Percentiles rank a stretch among this genome's conserved stretches.
Conservation (phyloP, 64 coral and sea anemone species). For the Anthopleura sola region DNA sequence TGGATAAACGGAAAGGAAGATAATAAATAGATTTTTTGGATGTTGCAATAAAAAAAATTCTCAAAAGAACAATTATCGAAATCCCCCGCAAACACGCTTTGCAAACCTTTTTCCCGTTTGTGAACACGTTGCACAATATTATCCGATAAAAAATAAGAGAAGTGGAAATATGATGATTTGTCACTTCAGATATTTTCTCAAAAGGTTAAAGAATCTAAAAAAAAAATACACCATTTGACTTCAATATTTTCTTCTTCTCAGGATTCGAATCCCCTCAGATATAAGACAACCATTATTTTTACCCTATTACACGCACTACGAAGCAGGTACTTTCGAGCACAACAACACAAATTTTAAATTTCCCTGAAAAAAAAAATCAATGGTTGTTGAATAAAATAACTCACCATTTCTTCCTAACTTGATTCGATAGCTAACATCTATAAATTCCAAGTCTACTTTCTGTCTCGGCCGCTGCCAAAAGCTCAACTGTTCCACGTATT, state of each 20-base stretch:
- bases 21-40: background rate
- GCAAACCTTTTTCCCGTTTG: background rate
- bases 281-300: conserved; percentile 1
- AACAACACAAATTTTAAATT: background rate
- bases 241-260: background rate
- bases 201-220: background rate
- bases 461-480: conserved; percentile 89
- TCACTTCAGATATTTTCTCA: background rate
- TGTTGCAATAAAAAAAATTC: background rate
- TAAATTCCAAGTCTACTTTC: conserved; percentile 79
- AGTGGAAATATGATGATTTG: background rate
- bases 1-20: background rate
- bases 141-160: background rate
- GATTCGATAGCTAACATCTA: conserved; percentile 83
- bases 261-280: background rate
- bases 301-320: background rate
- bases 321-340: background rate
- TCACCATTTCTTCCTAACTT: conserved; percentile 83
- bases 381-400: background rate
- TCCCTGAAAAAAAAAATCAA: background rate
- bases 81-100: background rate
- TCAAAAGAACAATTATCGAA: background rate
- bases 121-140: conserved; percentile 2
- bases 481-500: conserved; percentile 81
- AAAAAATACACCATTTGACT: background rate